These are phyloP conservation scores for Mormyrops boulengeri DNA, from an alignment of 2,797 vertebrate species.

Conservation along the genomic window DNA sequence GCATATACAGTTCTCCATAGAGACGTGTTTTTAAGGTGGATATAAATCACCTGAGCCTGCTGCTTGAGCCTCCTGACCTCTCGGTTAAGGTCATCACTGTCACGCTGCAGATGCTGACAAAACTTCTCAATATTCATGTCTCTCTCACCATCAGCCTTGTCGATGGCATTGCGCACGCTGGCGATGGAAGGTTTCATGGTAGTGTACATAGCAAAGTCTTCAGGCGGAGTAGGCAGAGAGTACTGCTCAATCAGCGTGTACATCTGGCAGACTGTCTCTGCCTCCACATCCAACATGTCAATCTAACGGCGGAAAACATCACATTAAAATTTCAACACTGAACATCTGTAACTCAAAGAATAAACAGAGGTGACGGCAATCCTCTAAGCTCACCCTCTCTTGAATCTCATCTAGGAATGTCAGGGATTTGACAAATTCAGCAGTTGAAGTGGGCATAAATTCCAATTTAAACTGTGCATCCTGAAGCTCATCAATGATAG, in stretches of 20 bases:
- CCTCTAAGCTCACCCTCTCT: conserved; percentile 60
- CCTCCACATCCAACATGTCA: conserved; percentile 59
- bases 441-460: conserved; percentile 56
- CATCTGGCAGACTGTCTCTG: conserved; percentile 63
- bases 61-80: conserved; percentile 58
- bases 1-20: not conserved
- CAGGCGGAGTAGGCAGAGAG: conserved; percentile 62
- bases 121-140: conserved; percentile 62
- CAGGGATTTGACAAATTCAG: conserved; percentile 67
- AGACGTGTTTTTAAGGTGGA: not conserved
- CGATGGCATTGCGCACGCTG: conserved; percentile 55
- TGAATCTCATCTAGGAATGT: conserved; percentile 74
- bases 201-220: conserved; percentile 68
- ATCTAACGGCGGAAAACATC: conserved; percentile 52
- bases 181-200: conserved; percentile 62
- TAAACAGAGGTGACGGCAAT: not conserved
- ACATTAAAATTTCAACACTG: not conserved
- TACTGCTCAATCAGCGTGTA: conserved; percentile 71
- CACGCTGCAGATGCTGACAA: conserved; percentile 59
- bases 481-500: conserved; percentile 60
- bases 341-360: not conserved
- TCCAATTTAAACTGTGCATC: conserved; percentile 72
- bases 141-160: conserved; percentile 52
- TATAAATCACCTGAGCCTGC: conserved; percentile 57
- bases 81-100: conserved; percentile 62